Evolutionary conservation across 2,113 vertebrate genomes (phyloP).

Genomic region (Scartelaos histophorus): DNA sequence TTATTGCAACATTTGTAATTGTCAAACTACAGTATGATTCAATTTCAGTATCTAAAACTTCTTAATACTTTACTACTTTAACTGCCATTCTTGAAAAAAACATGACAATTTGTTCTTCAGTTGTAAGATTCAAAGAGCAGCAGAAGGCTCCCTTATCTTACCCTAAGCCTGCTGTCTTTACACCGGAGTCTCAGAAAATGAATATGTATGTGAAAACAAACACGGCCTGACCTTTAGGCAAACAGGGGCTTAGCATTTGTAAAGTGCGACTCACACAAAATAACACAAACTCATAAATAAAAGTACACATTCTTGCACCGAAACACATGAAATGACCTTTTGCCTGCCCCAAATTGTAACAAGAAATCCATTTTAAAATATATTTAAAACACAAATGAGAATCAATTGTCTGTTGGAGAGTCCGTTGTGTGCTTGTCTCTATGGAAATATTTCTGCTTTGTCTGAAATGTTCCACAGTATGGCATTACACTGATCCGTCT

Average conservation of each 20-base stretch:
- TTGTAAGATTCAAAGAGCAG: background rate
- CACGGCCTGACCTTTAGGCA: background rate
- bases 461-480: too few relatives aligned
- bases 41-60: too few relatives aligned
- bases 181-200: background rate
- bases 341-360: background rate
- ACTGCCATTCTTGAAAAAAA: background rate
- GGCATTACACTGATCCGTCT: too few relatives aligned
- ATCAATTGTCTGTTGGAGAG: background rate
- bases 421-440: too few relatives aligned
- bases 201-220: constrained; percentile 10
- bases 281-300: background rate
- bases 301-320: background rate
- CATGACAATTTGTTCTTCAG: background rate
- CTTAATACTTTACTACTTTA: background rate
- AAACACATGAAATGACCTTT: background rate
- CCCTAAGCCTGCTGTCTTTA: background rate
- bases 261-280: background rate
- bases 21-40: too few relatives aligned
- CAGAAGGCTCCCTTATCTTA: background rate
- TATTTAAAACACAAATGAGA: background rate
- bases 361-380: background rate
- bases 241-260: background rate
- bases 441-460: too few relatives aligned
- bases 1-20: too few relatives aligned